These are phyloP conservation scores for Pipa parva DNA, from an alignment of 2,113 vertebrate genomes.

Conservation along the genomic window DNA sequence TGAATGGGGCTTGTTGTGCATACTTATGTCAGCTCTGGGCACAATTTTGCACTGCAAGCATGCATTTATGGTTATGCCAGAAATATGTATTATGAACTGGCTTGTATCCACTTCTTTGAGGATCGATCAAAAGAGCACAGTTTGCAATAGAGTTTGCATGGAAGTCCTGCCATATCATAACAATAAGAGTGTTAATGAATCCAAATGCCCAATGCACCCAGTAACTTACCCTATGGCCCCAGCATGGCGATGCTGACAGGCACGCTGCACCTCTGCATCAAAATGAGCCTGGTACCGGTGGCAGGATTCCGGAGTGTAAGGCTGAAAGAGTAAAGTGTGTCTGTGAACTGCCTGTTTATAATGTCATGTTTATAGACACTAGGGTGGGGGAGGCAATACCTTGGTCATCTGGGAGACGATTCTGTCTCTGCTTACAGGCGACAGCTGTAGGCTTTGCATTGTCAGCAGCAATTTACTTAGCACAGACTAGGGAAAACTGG, in stretches of 20 bases:
- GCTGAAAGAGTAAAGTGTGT: constrained; percentile 54
- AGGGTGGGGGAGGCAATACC: constrained; percentile 52
- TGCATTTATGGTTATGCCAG: too few species aligned
- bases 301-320: constrained; percentile 75
- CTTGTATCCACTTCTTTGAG: too few species aligned
- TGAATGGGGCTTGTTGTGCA: too few species aligned
- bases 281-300: constrained; percentile 76
- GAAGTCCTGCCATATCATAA: too few species aligned
- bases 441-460: constrained; percentile 46
- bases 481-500: neutral
- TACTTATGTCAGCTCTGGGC: too few species aligned
- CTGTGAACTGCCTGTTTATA: neutral
- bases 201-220: too few species aligned
- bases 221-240: constrained; percentile 66
- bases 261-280: constrained; percentile 58
- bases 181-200: too few species aligned
- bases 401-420: constrained; percentile 76
- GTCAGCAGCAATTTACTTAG: constrained; percentile 25
- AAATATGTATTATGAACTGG: too few species aligned
- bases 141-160: too few species aligned
- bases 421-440: constrained; percentile 57
- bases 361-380: too few species aligned
- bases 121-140: too few species aligned
- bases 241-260: constrained; percentile 60
- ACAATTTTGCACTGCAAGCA: too few species aligned